Conservation (phyloP, 2,888 invertebrate species). For the Spilosoma lubricipeda region DNA sequence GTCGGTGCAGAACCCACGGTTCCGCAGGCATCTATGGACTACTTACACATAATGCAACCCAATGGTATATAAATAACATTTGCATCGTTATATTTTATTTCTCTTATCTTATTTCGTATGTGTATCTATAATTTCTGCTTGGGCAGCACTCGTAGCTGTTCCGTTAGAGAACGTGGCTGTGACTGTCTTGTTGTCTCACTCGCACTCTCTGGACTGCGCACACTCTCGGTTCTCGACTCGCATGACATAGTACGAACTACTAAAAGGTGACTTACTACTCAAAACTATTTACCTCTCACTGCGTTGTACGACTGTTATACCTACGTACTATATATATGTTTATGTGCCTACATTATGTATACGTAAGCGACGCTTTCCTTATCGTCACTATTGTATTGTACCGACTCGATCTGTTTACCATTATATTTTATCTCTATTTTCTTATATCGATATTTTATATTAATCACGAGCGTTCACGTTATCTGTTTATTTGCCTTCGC, state of each 20-base stretch:
- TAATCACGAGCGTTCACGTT: constrained; percentile 73
- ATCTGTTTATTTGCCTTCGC: constrained; percentile 71
- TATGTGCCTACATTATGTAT: constrained; percentile 67
- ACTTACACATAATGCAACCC: constrained; percentile 85
- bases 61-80: constrained; percentile 81
- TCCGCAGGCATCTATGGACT: constrained; percentile 85
- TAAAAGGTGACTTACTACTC: constrained; percentile 91
- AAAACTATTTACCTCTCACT: constrained; percentile 85
- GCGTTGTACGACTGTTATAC: constrained; percentile 61
- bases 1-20: constrained; percentile 84
- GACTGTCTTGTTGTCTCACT: constrained; percentile 71
- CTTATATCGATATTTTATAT: constrained; percentile 52
- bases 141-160: constrained; percentile 46
- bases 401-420: constrained; percentile 63
- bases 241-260: constrained; percentile 72
- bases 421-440: constrained; percentile 54
- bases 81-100: constrained; percentile 72
- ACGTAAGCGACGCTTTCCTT: constrained; percentile 74
- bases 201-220: constrained; percentile 52
- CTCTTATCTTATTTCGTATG: constrained; percentile 61
- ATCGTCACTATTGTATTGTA: constrained; percentile 56
- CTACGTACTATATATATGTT: constrained; percentile 59
- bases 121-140: constrained; percentile 43
- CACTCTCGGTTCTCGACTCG: constrained; percentile 58
- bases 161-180: constrained; percentile 81